These are phyloP conservation scores for Chlorodrepanis virens DNA, from an alignment of 2,113 vertebrate species.

Conservation along the genomic window DNA sequence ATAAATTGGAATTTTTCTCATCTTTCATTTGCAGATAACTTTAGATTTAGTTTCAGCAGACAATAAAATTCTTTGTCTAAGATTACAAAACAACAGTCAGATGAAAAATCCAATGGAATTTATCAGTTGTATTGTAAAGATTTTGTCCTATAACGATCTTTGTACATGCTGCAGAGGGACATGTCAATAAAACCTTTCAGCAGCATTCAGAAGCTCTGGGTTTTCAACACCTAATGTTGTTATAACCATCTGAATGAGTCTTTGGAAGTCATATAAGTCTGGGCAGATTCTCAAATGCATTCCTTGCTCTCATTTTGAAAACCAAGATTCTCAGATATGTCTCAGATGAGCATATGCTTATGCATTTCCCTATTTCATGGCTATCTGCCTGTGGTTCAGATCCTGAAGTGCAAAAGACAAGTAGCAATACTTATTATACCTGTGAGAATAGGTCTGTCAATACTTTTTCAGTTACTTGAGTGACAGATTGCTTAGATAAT, in stretches of 20 bases:
- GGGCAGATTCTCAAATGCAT: background rate
- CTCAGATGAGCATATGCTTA: background rate
- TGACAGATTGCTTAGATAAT: background rate
- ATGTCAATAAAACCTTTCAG: background rate
- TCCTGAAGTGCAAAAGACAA: background rate
- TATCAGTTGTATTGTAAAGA: background rate
- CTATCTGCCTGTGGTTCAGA: background rate
- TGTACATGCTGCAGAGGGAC: background rate
- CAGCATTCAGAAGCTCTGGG: background rate
- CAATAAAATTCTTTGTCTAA: background rate
- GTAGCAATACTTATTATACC: background rate
- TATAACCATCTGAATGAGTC: background rate
- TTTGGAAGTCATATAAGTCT: background rate
- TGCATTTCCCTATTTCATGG: background rate
- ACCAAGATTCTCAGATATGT: background rate
- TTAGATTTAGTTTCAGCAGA: constrained; percentile 1
- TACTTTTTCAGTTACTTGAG: background rate
- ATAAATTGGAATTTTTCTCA: background rate
- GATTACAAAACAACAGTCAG: background rate
- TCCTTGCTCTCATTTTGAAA: background rate
- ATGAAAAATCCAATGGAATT: background rate
- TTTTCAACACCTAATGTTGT: background rate
- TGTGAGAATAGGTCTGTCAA: background rate
- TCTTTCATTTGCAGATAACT: background rate
- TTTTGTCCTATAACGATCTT: background rate